Conservation (phyloP, 35 echinoderm and acorn worm species). For the Ptychodera flava region DNA sequence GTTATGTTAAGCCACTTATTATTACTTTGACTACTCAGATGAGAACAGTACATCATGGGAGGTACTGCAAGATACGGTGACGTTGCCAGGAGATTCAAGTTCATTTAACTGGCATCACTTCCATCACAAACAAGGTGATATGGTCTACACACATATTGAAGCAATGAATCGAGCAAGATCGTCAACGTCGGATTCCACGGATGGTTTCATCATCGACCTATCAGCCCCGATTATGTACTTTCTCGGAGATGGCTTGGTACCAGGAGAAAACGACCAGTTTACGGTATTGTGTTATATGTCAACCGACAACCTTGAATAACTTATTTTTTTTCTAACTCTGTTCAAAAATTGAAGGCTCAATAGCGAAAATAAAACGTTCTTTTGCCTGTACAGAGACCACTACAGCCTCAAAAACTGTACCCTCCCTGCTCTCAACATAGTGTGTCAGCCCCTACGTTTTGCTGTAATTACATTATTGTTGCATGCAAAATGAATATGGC, state of each 20-base stretch:
- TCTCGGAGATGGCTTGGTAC: constrained; percentile 25
- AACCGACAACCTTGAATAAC: too few species aligned
- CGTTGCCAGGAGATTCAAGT: constrained; percentile 4
- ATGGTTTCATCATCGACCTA: constrained; percentile 38
- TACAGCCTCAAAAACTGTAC: too few species aligned
- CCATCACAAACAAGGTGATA: constrained; percentile 39
- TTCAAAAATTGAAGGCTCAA: too few species aligned
- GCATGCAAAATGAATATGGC: too few species aligned
- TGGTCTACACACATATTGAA: constrained; percentile 27
- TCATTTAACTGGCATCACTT: constrained; percentile 50
- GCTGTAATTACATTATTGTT: too few species aligned
- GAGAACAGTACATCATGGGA: constrained; percentile 14
- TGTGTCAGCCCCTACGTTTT: too few species aligned
- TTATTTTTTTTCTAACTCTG: too few species aligned
- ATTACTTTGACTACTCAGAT: too few species aligned
- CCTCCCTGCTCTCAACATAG: too few species aligned
- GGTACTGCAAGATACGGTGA: constrained; percentile 28
- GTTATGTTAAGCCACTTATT: too few species aligned
- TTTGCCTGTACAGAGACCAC: too few species aligned
- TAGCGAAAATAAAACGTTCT: too few species aligned
- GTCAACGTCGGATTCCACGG: not conserved
- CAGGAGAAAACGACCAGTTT: constrained; percentile 27
- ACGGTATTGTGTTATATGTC: constrained; percentile 6
- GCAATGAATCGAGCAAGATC: constrained; percentile 18
- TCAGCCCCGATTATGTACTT: constrained; percentile 26